phyloP scores from a whole-genome alignment of 1,140 invertebrate genomes.

The Scaptomyza montana region DNA sequence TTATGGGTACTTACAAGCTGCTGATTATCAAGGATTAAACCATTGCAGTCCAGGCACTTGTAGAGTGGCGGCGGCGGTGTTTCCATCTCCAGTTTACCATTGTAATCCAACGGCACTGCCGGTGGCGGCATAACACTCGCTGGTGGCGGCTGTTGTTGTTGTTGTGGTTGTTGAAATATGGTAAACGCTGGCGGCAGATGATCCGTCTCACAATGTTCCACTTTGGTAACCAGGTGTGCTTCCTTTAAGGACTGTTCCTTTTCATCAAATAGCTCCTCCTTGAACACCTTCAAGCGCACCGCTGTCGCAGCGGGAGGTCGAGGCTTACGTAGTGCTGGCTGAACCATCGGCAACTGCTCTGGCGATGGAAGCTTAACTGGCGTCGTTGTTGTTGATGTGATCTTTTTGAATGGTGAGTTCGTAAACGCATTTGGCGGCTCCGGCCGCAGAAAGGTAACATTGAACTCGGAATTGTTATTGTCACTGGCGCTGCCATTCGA shows the following conservation, averaged over 20 bases:
- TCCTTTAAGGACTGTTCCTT: conserved; percentile 17
- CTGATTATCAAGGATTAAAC: conserved; percentile 59
- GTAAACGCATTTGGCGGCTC: conserved; percentile 72
- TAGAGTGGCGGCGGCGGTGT: conserved; percentile 47
- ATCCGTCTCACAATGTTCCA: conserved; percentile 57
- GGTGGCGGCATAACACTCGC: conserved; percentile 57
- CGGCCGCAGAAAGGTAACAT: conserved; percentile 65
- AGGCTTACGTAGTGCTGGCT: conserved; percentile 54
- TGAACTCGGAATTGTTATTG: conserved; percentile 64
- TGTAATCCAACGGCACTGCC: conserved; percentile 16
- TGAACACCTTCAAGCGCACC: conserved; percentile 66
- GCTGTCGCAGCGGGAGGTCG: conserved; percentile 60
- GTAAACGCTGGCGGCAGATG: conserved; percentile 60
- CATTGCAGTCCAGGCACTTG: conserved; percentile 79
- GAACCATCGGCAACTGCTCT: conserved; percentile 51
- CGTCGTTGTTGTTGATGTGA: conserved; percentile 25
- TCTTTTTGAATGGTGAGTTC: conserved; percentile 72
- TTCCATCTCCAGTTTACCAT: conserved; percentile 51
- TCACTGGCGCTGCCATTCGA: conserved; percentile 49
- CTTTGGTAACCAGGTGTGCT: conserved; percentile 53
- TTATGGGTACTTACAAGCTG: conserved; percentile 66
- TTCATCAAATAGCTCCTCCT: conserved; percentile 63
- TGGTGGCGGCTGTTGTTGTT: conserved; percentile 3
- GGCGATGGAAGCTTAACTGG: conserved; percentile 50
- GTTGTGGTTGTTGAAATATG: conserved; percentile 58